Conservation (phyloP, 2,113 vertebrate genomes). For the Probosciger aterrimus region DNA sequence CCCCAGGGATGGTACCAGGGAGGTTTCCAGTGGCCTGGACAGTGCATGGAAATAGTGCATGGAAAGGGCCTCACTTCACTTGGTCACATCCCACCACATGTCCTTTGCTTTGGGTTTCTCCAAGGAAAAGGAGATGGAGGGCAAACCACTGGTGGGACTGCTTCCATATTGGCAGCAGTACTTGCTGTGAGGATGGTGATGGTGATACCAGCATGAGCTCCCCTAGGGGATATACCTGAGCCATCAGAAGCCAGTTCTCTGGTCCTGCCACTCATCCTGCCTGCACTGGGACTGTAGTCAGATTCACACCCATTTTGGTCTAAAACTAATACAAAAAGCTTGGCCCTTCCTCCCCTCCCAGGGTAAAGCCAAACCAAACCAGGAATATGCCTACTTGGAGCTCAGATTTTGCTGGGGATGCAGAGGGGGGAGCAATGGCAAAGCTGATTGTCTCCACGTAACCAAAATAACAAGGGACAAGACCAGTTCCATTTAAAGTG, state of each 20-base stretch:
- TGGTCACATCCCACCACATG: neutral
- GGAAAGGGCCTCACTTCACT: neutral
- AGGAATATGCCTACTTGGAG: neutral
- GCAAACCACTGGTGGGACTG: neutral
- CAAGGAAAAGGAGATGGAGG: neutral
- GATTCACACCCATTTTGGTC: neutral
- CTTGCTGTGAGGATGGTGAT: neutral
- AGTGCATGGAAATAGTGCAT: neutral
- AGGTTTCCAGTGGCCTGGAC: neutral
- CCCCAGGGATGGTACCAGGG: neutral
- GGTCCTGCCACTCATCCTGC: neutral
- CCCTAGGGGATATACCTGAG: neutral
- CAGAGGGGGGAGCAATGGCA: neutral
- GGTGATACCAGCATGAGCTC: neutral
- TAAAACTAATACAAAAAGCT: neutral
- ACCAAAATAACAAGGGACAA: constrained; percentile 1
- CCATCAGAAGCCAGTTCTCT: neutral
- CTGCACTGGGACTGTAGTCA: neutral
- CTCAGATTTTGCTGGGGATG: neutral
- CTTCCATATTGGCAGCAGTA: neutral
- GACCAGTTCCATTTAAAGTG: constrained; percentile 59
- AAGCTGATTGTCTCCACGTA: constrained; percentile 49
- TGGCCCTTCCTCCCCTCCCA: neutral
- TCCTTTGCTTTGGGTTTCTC: neutral
- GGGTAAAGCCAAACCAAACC: neutral